Conservation (phyloP, 2,797 vertebrate genomes). For the Gobio occitaniae region DNA sequence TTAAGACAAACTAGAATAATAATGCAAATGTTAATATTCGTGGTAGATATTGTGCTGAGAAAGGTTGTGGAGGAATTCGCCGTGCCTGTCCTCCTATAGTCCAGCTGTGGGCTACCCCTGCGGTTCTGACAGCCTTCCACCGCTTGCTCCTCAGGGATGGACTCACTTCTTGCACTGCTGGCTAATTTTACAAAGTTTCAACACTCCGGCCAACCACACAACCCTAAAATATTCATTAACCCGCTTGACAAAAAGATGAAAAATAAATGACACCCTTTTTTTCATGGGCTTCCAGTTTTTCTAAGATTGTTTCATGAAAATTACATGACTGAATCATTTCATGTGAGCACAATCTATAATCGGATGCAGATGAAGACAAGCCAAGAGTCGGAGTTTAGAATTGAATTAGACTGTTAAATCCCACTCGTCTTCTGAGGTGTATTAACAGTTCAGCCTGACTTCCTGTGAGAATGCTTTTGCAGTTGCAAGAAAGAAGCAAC, state of each 20-base stretch:
- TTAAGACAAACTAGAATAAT: background rate
- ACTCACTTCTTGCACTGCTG: conserved; percentile 74
- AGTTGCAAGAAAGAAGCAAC: conserved; percentile 27
- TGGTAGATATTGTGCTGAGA: background rate
- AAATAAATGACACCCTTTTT: conserved; percentile 82
- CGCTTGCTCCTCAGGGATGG: conserved; percentile 62
- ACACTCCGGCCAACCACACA: conserved; percentile 74
- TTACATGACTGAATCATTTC: conserved; percentile 79
- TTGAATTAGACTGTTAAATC: conserved; percentile 45
- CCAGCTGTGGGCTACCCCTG: conserved; percentile 71
- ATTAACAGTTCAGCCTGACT: conserved; percentile 37
- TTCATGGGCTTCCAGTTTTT: conserved; percentile 84
- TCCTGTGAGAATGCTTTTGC: conserved; percentile 24
- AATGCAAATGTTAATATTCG: background rate
- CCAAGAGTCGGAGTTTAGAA: conserved; percentile 49
- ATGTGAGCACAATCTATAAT: conserved; percentile 77
- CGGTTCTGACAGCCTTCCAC: conserved; percentile 65
- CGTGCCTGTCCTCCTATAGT: conserved; percentile 70
- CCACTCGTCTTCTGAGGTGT: conserved; percentile 35
- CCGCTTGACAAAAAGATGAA: conserved; percentile 84
- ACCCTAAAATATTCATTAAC: conserved; percentile 82
- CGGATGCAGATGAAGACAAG: conserved; percentile 45
- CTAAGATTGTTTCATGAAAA: conserved; percentile 82
- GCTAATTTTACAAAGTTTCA: conserved; percentile 83
- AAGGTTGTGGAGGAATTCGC: conserved; percentile 75